These are phyloP conservation scores for Lamellibrachia satsuma DNA, from an alignment of 2,888 invertebrate species.

Conservation along the genomic window DNA sequence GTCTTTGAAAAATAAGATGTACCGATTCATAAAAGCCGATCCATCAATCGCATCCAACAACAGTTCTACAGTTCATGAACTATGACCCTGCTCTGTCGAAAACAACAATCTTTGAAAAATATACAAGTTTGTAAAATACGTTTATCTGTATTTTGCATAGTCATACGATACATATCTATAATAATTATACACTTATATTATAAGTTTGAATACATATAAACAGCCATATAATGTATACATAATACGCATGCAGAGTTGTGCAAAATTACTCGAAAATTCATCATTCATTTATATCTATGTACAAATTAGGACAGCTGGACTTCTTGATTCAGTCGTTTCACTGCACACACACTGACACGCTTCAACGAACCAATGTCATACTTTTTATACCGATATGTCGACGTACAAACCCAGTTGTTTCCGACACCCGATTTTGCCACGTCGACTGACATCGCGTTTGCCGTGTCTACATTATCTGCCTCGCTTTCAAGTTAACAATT, in stretches of 20 bases:
- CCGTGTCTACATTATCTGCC: not conserved
- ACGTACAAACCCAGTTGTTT: not conserved
- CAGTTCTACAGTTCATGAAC: not conserved
- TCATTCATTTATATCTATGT: not conserved
- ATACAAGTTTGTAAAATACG: not conserved
- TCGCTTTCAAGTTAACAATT: not conserved
- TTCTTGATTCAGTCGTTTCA: not conserved
- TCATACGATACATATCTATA: not conserved
- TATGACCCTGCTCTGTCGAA: not conserved
- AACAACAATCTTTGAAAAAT: constrained; percentile 1
- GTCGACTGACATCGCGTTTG: not conserved
- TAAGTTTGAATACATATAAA: not conserved
- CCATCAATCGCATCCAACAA: not conserved
- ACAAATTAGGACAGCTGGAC: not conserved
- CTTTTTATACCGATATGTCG: not conserved
- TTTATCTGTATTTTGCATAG: not conserved
- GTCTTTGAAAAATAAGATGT: not conserved
- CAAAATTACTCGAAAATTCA: constrained; percentile 6
- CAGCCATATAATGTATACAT: not conserved
- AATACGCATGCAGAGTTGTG: not conserved
- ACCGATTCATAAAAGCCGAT: no score
- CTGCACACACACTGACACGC: not conserved
- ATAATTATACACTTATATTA: not conserved
- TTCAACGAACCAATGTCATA: not conserved
- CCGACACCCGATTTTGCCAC: not conserved